Conservation (phyloP, 2,113 vertebrate species). For the Machaerirhynchus nigripectus region DNA sequence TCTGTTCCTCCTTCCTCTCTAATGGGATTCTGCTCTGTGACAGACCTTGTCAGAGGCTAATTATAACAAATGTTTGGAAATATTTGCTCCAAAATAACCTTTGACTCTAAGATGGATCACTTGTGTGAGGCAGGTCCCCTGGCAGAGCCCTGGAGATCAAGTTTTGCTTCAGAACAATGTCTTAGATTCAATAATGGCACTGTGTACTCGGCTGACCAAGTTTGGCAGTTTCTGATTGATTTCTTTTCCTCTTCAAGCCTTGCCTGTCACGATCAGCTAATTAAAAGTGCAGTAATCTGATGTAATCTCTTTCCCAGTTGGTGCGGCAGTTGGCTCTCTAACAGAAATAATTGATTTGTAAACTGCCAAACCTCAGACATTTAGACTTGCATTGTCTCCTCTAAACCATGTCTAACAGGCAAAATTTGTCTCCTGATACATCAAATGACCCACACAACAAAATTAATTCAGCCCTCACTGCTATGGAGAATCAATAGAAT, state of each 20-base stretch:
- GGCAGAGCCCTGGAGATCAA: constrained; percentile 8
- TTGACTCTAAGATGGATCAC: constrained; percentile 24
- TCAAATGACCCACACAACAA: constrained; percentile 24
- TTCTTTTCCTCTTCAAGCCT: constrained; percentile 47
- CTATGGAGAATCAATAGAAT: constrained; percentile 28
- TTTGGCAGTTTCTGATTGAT: constrained; percentile 61
- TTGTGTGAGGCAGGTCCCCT: neutral
- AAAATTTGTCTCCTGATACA: constrained; percentile 29
- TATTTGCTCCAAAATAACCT: constrained; percentile 24
- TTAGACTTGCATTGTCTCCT: constrained; percentile 54
- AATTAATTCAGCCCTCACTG: constrained; percentile 25
- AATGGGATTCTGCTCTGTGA: neutral
- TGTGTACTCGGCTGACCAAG: neutral
- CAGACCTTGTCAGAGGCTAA: constrained; percentile 35
- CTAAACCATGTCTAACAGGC: constrained; percentile 36
- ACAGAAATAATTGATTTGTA: constrained; percentile 66
- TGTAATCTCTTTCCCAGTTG: constrained; percentile 63
- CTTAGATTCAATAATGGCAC: constrained; percentile 41
- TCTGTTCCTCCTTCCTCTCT: neutral
- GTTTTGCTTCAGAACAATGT: neutral
- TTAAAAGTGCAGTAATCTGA: constrained; percentile 68
- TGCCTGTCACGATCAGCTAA: constrained; percentile 60
- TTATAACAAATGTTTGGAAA: constrained; percentile 39
- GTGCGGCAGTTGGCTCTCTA: constrained; percentile 23
- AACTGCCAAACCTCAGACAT: constrained; percentile 55